Conservation (phyloP, 2,888 invertebrate genomes). For the Agriopis aurantiaria region DNA sequence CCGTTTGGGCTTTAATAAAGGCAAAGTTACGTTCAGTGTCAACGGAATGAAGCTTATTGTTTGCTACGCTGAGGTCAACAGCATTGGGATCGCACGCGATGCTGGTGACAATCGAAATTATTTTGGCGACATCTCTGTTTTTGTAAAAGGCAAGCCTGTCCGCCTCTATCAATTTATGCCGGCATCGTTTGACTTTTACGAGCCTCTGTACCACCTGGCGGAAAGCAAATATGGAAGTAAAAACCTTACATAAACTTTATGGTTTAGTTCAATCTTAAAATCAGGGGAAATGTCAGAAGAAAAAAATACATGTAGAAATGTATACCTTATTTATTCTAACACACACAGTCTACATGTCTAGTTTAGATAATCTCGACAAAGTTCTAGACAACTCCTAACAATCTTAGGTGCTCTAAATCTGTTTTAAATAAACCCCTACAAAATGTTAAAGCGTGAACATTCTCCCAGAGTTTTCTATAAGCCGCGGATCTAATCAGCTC, state of each 20-base stretch:
- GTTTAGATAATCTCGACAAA: neutral
- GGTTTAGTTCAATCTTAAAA: neutral
- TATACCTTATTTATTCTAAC: neutral
- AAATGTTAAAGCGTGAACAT: slow-evolving; percentile 36
- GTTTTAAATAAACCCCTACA: slow-evolving; percentile 23
- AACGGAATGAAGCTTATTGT: slow-evolving; percentile 37
- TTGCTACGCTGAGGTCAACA: slow-evolving; percentile 41
- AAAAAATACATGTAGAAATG: no score
- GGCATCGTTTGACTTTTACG: slow-evolving; percentile 11
- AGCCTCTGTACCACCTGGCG: slow-evolving; percentile 6
- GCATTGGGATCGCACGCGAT: slow-evolving; percentile 37
- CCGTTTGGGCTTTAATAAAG: slow-evolving; percentile 60
- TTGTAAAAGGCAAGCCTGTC: slow-evolving; percentile 23
- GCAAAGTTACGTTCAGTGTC: slow-evolving; percentile 40
- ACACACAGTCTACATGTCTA: neutral
- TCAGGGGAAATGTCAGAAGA: neutral
- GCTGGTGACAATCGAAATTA: slow-evolving; percentile 39
- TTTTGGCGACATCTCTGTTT: slow-evolving; percentile 35
- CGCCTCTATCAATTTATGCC: slow-evolving; percentile 16
- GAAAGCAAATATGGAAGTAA: slow-evolving; percentile 7
- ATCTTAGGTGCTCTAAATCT: slow-evolving; percentile 16
- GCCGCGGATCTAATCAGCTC: slow-evolving; percentile 56
- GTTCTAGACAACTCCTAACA: neutral
- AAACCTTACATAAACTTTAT: neutral
- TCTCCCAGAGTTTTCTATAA: slow-evolving; percentile 47